Percentiles rank a stretch among this genome's conserved stretches.
phyloP scores from a whole-genome alignment of 64 coral and sea anemone genomes.

The Pocillopora verrucosa region DNA sequence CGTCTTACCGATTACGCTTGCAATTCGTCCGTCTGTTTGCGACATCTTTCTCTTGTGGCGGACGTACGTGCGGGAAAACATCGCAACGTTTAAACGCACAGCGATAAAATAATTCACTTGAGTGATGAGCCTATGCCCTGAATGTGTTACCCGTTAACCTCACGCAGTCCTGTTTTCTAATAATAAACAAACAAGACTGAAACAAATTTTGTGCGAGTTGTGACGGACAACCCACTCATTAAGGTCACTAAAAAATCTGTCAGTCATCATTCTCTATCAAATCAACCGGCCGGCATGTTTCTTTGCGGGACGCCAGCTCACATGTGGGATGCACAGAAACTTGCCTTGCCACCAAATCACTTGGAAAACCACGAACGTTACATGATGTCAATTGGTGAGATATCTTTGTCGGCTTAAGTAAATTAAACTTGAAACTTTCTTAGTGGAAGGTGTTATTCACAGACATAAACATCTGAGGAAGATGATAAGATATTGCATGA shows the following conservation, averaged over 20 bases:
- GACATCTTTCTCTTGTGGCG: slow-evolving; percentile 31
- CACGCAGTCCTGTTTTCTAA: neutral
- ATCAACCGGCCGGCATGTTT: neutral
- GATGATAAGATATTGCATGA: too few relatives aligned
- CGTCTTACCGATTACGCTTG: slow-evolving; percentile 12
- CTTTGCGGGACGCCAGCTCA: neutral
- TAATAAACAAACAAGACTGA: neutral
- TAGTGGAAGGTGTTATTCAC: too few relatives aligned
- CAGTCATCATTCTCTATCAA: neutral
- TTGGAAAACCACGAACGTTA: neutral
- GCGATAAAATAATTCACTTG: neutral
- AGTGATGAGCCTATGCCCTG: neutral
- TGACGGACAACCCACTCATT: neutral
- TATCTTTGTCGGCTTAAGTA: neutral
- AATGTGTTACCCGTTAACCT: neutral
- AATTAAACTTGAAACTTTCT: neutral
- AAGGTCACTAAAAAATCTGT: neutral
- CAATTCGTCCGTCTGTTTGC: slow-evolving; percentile 1
- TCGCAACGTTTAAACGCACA: neutral
- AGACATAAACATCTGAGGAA: too few relatives aligned
- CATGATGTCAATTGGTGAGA: neutral
- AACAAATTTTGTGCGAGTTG: neutral
- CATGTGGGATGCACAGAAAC: neutral
- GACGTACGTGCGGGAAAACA: slow-evolving; percentile 4
- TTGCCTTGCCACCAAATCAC: neutral